Percentiles rank a stretch among this genome's conserved stretches.
Conservation (phyloP, 2,113 vertebrate genomes). For the Aythya baeri region DNA sequence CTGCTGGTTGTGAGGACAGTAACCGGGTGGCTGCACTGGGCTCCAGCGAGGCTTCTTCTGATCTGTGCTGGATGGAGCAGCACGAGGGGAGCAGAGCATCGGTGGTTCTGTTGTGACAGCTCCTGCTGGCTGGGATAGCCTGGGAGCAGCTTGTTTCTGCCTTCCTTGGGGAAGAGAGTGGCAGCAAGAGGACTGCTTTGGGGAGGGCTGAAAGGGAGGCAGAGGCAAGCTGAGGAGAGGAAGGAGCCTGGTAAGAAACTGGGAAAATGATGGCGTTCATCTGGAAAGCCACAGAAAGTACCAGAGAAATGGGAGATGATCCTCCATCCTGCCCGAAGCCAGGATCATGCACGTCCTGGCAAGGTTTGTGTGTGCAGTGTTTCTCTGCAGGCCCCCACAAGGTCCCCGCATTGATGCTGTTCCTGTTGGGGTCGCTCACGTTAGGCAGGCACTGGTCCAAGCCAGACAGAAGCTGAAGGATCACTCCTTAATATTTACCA, state of each 20-base stretch:
- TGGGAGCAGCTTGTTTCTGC: background rate
- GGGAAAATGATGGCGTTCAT: background rate
- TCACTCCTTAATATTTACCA: background rate
- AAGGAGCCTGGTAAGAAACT: background rate
- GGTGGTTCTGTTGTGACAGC: background rate
- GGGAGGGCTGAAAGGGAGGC: background rate
- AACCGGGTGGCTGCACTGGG: background rate
- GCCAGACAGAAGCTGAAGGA: background rate
- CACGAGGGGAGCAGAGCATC: background rate
- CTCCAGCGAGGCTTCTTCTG: background rate
- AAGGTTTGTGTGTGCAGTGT: background rate
- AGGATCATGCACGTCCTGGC: background rate
- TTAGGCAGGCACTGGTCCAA: background rate
- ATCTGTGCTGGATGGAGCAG: background rate
- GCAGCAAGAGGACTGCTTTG: background rate
- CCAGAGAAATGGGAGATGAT: background rate
- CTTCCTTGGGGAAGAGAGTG: background rate
- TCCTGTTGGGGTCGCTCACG: accelerated
- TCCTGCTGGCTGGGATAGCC: background rate
- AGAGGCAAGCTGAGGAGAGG: background rate
- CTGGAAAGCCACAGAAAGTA: background rate
- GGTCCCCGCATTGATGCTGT: background rate
- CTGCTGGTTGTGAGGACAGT: background rate
- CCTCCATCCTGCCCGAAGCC: background rate
- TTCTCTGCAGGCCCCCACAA: background rate